Evolutionary conservation across 2,888 invertebrate species (phyloP), one percentile per base, ranked within the genome.

Genomic region (Apoda limacodes): DNA sequence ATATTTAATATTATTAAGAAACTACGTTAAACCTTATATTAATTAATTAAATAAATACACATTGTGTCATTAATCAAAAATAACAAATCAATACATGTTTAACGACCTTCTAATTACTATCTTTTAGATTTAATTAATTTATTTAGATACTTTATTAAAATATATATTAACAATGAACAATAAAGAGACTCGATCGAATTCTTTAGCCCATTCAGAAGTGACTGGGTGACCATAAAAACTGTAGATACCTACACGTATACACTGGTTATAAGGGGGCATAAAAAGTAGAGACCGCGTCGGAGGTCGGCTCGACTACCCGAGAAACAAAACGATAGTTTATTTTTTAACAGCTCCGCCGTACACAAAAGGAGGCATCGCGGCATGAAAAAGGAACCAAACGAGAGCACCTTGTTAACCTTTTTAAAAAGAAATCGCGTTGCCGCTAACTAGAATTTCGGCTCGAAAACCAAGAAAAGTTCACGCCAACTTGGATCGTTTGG

Each of bases 301-400:
- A 78, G 78, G 78, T 78, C 80, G 78, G 69, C 52, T 61, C 63
- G 76, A 74, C 78, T 76, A 74, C 75, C 72, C 75, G 75, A 80
- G 78, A 78, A 80, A 78, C 80, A 80, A 80, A 78, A 76, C 70
- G 59, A 68, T 78, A 72, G 70, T 78, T 80, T 80, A 80, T 80
- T 80, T 80, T 80, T 80, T 80, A 80, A 80, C 80, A 80, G 80
- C 80, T 78, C 68, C 71, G 70, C 60, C 68, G 72, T 74, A 71
- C 71, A 78, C 75, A 78, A 78, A 75, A 74, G 75, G 68, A 69
- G 67, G 67, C 68, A 61, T 64, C 68, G 67, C 69, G 67, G 67
- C 68, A 70, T 65, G 70, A 76, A 78, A 80, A 78, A 78, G 65
- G 53, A 76, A 69, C 67, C 57, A 72, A 76, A 75, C 67, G 66